Conservation (phyloP, 2,113 vertebrate genomes). For the Salvelinus fontinalis region DNA sequence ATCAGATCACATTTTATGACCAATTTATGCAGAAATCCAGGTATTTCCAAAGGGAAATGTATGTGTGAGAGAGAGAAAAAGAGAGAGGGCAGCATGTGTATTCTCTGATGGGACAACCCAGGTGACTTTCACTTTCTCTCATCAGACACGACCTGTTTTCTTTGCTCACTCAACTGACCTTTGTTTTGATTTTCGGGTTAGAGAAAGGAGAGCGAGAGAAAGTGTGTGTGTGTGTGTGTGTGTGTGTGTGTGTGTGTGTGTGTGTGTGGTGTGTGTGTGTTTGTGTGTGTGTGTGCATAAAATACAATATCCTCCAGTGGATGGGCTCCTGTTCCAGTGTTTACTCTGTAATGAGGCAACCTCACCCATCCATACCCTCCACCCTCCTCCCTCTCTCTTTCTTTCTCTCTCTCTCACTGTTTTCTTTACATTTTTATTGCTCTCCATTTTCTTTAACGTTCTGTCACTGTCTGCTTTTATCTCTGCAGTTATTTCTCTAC, state of each 20-base stretch:
- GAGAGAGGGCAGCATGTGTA: background rate
- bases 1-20: too few relatives aligned
- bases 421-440: background rate
- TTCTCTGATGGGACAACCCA: background rate
- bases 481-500: background rate
- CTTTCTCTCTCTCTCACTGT: background rate
- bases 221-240: conserved; percentile 11
- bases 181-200: background rate
- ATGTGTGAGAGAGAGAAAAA: background rate
- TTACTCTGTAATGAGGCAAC: background rate
- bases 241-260: conserved; percentile 21
- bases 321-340: background rate
- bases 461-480: background rate
- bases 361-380: background rate
- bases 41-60: background rate
- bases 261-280: conserved; percentile 16
- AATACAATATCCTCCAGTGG: background rate
- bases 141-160: conserved; percentile 15
- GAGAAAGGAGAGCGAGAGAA: background rate
- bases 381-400: background rate
- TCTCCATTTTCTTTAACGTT: background rate
- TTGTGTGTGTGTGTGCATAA: conserved; percentile 15
- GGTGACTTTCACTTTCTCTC: conserved; percentile 2
- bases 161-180: conserved; percentile 14
- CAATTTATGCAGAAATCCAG: too few relatives aligned